phyloP scores from a whole-genome alignment of 2,113 vertebrate genomes.

The Paralichthys olivaceus region DNA sequence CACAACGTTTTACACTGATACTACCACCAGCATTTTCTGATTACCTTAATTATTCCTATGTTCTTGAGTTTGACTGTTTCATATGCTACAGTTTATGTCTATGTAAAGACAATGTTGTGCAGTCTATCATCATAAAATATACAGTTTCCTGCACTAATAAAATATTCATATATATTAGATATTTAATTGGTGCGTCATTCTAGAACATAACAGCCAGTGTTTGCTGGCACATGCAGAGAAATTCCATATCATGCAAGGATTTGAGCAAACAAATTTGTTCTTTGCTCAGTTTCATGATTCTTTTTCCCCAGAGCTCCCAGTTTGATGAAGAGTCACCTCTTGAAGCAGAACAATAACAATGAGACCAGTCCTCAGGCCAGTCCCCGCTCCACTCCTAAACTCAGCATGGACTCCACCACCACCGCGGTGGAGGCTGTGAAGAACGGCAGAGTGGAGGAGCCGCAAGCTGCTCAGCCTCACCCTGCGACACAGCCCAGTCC shows the following conservation, averaged over 20 bases:
- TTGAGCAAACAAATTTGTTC: background rate
- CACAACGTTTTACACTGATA: too few relatives aligned
- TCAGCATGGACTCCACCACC: conserved; percentile 74
- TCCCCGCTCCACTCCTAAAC: conserved; percentile 79
- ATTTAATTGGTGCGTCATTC: background rate
- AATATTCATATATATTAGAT: background rate
- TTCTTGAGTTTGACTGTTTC: too few relatives aligned
- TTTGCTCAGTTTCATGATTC: background rate
- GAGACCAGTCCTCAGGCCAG: conserved; percentile 78
- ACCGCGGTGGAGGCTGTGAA: conserved; percentile 83
- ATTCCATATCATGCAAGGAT: background rate
- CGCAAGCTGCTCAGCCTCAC: conserved; percentile 67
- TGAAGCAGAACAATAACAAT: conserved; percentile 91
- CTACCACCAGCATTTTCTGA: too few relatives aligned
- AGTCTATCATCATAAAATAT: background rate
- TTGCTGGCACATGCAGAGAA: background rate
- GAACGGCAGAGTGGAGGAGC: conserved; percentile 89
- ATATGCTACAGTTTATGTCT: too few relatives aligned
- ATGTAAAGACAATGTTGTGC: too few relatives aligned
- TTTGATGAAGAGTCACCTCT: conserved; percentile 88
- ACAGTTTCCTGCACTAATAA: background rate
- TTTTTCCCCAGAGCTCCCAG: conserved; percentile 74
- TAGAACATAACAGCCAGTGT: too few relatives aligned
- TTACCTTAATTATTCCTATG: too few relatives aligned
- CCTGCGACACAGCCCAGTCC: conserved; percentile 65